Evolutionary conservation across 2,888 invertebrate species (phyloP), one percentile per base, ranked within the genome.

Genomic region (Stenchaetothrips biformis): DNA sequence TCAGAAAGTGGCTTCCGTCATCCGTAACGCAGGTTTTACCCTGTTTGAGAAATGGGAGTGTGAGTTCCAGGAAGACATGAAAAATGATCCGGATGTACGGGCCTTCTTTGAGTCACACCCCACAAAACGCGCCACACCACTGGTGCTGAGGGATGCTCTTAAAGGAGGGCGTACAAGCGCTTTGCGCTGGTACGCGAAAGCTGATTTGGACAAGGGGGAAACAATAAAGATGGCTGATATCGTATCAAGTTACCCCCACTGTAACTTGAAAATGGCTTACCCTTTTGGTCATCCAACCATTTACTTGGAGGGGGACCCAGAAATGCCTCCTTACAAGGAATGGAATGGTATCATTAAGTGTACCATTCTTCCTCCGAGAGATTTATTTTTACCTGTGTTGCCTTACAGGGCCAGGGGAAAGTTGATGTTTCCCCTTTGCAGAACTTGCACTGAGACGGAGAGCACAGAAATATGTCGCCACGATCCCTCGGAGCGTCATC

Each of bases 391-490:
- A 62, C 82, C 79, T 21, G 79, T 86, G 0, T 80, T 86, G 16
- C 86, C 86, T 0, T 80, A 82, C 4, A 82, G 83, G 80, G 83
- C 84, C 77, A n/a, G n/a, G n/a, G n/a, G n/a, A n/a, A 84, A 85
- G 81, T 80, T 86, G 21, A 83, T 85, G 82, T 87, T 86, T 83
- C 82, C 84, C 1, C 81, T 87, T 6, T 87, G 86, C 83, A 82
- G 83, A 16, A 83, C 82, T 0, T 86, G 86, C 82, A 84, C 83
- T 53, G 84, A 86, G 49, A 82, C 79, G 27, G 74, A 84, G 62
- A 81, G 82, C 77, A 82, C 84, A 74, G 74, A 81, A 3, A 82
- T 82, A 0, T 88, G 86, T 81, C 48, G 21, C 4, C 86, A 87
- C n/a, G n/a, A n/a, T n/a, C n/a, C n/a, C n/a, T n/a, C n/a, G n/a